phyloP scores from a whole-genome alignment of 1,140 invertebrate species.

The Drosophila hydei region DNA sequence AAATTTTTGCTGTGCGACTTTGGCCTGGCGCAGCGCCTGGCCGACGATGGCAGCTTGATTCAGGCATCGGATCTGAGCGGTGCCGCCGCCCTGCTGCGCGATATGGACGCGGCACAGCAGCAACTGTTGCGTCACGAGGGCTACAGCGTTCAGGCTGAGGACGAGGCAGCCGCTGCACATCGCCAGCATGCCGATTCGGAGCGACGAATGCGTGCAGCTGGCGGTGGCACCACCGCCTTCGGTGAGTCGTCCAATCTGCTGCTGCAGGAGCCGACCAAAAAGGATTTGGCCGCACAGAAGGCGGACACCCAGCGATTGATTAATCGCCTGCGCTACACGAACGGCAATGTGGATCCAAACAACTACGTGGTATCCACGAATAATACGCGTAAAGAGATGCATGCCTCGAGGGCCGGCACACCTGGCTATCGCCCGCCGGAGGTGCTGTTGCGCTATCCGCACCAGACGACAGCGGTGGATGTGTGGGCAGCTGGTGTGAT shows the following conservation, averaged over 20 bases:
- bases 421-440: constrained; percentile 94
- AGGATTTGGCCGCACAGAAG: constrained; percentile 54
- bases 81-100: constrained; percentile 29
- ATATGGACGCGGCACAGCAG: constrained; percentile 42
- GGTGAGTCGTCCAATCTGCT: not conserved
- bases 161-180: constrained; percentile 43
- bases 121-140: constrained; percentile 43
- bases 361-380: constrained; percentile 64
- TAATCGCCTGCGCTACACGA: constrained; percentile 50
- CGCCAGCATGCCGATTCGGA: constrained; percentile 11
- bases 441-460: constrained; percentile 90
- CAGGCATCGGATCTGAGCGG: constrained; percentile 41
- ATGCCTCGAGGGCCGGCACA: constrained; percentile 93
- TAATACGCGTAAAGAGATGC: constrained; percentile 84
- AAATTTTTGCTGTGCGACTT: constrained; percentile 94
- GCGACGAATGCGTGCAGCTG: constrained; percentile 35
- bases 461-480: constrained; percentile 93
- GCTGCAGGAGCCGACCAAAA: constrained; percentile 37
- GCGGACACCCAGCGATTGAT: constrained; percentile 55
- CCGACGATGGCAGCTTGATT: constrained; percentile 54
- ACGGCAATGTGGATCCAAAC: constrained; percentile 65
- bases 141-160: constrained; percentile 56
- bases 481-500: constrained; percentile 96
- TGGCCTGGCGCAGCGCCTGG: constrained; percentile 90
- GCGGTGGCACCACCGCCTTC: constrained; percentile 45